Conservation (phyloP, 2,113 vertebrate genomes). For the Peromyscus polionotus region DNA sequence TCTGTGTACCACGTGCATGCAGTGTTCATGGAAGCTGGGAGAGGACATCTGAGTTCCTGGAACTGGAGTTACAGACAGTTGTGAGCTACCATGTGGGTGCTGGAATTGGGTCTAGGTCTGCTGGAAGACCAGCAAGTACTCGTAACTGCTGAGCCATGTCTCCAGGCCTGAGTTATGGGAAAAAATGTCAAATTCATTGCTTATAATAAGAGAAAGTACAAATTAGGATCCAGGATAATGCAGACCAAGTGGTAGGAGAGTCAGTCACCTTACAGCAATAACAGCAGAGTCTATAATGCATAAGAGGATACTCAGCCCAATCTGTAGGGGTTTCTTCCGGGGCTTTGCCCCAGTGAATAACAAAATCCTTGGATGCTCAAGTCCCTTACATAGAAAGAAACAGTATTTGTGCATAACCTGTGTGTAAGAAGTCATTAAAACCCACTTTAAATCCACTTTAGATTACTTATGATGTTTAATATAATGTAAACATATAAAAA, state of each 20-base stretch:
- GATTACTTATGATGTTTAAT: background rate
- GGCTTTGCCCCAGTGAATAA: background rate
- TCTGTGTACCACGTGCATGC: background rate
- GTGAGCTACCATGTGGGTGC: background rate
- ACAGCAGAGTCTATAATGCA: background rate
- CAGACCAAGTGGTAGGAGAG: background rate
- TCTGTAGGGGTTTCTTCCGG: background rate
- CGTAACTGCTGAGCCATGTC: background rate
- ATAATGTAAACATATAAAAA: background rate
- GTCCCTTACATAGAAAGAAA: background rate
- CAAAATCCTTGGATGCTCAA: background rate
- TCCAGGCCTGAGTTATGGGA: background rate
- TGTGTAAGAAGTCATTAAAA: background rate
- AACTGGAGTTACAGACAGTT: background rate
- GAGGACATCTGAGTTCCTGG: background rate
- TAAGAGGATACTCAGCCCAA: background rate
- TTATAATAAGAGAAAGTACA: background rate
- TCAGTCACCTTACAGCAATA: background rate
- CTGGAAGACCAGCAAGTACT: background rate
- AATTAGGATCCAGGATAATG: background rate
- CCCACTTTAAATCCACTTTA: background rate
- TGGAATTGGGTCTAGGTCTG: background rate
- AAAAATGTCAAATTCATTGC: background rate
- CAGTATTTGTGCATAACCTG: background rate
- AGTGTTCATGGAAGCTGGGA: background rate